phyloP scores from a whole-genome alignment of 2,888 invertebrate species.

The Folsomia candida region DNA sequence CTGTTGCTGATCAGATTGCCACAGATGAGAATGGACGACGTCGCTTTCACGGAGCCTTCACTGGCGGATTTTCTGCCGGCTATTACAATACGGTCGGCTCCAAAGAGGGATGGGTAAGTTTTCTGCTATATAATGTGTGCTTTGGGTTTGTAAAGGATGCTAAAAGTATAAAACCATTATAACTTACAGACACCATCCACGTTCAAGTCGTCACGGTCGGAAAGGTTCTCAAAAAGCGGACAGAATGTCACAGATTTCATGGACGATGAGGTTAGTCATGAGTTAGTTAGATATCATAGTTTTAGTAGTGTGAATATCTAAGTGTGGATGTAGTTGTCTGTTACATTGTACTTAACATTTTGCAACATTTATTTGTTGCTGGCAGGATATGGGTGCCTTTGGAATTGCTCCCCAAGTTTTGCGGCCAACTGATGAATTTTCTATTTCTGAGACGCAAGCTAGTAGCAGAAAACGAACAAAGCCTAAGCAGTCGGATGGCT shows the following conservation, averaged over 20 bases:
- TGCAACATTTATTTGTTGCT: constrained; percentile 19
- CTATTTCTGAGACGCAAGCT: constrained; percentile 37
- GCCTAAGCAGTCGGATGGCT: constrained; percentile 54
- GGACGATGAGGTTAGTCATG: constrained; percentile 89
- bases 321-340: not conserved
- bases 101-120: constrained; percentile 94
- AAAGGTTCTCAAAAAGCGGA: constrained; percentile 59
- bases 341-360: constrained; percentile 5
- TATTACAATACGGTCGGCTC: constrained; percentile 96
- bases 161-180: no score
- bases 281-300: not conserved
- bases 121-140: no score
- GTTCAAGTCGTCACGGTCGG: constrained; percentile 82
- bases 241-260: constrained; percentile 91
- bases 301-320: not conserved
- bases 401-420: constrained; percentile 90
- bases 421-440: constrained; percentile 75
- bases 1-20: constrained; percentile 78
- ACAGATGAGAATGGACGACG: constrained; percentile 83
- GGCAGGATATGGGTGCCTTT: constrained; percentile 79
- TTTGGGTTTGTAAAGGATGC: no score
- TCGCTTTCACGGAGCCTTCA: constrained; percentile 97
- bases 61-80: constrained; percentile 96
- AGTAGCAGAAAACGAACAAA: constrained; percentile 52
- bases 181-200: constrained; percentile 78